These are phyloP conservation scores for Diaperis boleti DNA, from an alignment of 2,888 invertebrate species.

Conservation along the genomic window DNA sequence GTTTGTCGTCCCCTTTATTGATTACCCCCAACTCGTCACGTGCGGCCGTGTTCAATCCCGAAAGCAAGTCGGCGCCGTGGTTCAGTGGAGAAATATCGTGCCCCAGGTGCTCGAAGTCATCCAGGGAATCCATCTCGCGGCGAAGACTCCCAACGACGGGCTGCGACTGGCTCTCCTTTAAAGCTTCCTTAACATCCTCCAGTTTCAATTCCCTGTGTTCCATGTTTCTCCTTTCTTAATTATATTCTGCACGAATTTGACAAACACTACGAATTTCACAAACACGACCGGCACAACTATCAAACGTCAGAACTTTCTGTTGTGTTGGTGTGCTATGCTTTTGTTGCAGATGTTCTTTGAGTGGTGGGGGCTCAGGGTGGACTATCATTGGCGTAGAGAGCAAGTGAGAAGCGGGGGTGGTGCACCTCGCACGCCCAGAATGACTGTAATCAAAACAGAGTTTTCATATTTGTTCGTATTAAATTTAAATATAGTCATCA, in stretches of 20 bases:
- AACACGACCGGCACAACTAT: slow-evolving; percentile 49
- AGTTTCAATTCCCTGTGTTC: slow-evolving; percentile 38
- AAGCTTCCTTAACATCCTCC: slow-evolving; percentile 43
- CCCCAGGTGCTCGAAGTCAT: slow-evolving; percentile 81
- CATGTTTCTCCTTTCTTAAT: slow-evolving; percentile 26
- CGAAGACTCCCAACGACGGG: slow-evolving; percentile 39
- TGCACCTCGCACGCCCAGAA: slow-evolving; percentile 9
- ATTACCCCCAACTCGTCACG: slow-evolving; percentile 59
- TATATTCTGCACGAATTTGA: slow-evolving; percentile 9
- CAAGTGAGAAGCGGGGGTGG: slow-evolving; percentile 24
- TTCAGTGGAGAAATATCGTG: slow-evolving; percentile 69
- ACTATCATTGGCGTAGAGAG: slow-evolving; percentile 32
- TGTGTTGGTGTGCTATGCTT: slow-evolving; percentile 41
- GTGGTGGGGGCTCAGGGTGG: slow-evolving; percentile 36
- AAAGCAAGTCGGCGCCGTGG: slow-evolving; percentile 62
- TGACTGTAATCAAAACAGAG: neutral
- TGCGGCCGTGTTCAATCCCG: slow-evolving; percentile 46
- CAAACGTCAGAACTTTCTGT: slow-evolving; percentile 47
- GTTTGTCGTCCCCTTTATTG: slow-evolving; percentile 65
- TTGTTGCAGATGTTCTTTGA: slow-evolving; percentile 45
- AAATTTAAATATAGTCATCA: neutral
- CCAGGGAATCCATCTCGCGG: slow-evolving; percentile 77
- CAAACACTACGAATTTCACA: slow-evolving; percentile 39
- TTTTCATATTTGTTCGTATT: slow-evolving; percentile 5
- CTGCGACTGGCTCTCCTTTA: slow-evolving; percentile 34